A percentile compares a stretch with the other conserved stretches of the same genome.
Conservation (phyloP, 2,797 vertebrate genomes). For the Myiothlypis chrysogaster region DNA sequence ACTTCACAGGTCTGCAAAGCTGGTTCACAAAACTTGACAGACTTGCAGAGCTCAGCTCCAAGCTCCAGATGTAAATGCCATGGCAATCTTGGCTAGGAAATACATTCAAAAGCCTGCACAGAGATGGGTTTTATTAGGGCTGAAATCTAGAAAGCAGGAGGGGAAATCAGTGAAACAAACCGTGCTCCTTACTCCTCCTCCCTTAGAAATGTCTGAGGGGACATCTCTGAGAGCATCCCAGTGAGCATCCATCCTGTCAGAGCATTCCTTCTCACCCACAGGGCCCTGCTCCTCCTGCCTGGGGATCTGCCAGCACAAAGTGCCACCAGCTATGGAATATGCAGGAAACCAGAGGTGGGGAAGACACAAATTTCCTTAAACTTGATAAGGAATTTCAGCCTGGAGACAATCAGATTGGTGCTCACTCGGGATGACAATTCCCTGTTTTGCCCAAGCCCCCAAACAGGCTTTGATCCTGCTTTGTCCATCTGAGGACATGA, state of each 20-base stretch:
- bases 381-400: background rate
- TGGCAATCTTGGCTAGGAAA: background rate
- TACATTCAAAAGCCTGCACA: background rate
- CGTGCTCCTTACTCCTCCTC: rapidly evolving
- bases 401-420: rapidly evolving
- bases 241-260: rapidly evolving
- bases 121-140: background rate
- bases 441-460: background rate
- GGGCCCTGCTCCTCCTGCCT: background rate
- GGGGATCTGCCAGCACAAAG: background rate
- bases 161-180: background rate
- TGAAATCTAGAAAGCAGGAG: background rate
- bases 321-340: rapidly evolving
- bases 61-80: background rate
- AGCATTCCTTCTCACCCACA: rapidly evolving
- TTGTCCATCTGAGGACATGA: rapidly evolving
- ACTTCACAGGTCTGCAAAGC: background rate
- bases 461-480: background rate
- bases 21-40: background rate
- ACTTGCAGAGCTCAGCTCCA: background rate
- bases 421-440: rapidly evolving
- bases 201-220: background rate
- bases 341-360: background rate
- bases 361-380: rapidly evolving
- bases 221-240: background rate